phyloP scores from a whole-genome alignment of 2,113 vertebrate species.

The Pardalotus punctatus region DNA sequence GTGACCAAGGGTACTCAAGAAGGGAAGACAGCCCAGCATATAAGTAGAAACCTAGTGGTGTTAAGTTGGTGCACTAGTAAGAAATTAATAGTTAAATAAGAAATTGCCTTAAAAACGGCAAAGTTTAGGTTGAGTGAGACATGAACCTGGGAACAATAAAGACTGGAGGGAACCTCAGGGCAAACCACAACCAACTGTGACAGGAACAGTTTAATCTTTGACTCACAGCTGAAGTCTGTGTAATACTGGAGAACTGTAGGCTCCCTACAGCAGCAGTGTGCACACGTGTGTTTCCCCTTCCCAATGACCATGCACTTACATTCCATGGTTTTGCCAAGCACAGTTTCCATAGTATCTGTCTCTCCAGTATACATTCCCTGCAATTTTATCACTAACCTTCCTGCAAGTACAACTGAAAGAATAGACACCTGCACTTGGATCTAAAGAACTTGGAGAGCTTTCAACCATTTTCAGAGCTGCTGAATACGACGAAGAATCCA shows the following conservation, averaged over 20 bases:
- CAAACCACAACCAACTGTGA: background rate
- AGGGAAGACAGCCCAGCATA: fast-evolving
- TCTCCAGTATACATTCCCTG: background rate
- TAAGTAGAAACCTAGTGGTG: background rate
- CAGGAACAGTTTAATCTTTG: background rate
- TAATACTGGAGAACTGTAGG: background rate
- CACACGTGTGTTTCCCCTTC: fast-evolving
- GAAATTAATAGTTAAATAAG: background rate
- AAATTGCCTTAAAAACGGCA: background rate
- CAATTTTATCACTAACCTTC: background rate
- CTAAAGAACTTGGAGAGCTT: background rate
- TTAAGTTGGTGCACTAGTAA: background rate
- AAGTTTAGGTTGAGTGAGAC: background rate
- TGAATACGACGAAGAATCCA: background rate
- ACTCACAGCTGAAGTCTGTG: background rate
- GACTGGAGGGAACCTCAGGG: background rate
- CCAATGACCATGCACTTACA: fast-evolving
- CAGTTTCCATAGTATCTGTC: background rate
- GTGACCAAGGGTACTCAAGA: background rate
- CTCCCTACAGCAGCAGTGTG: background rate
- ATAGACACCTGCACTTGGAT: background rate
- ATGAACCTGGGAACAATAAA: background rate
- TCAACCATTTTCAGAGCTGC: background rate
- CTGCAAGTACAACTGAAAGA: background rate
- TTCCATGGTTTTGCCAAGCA: background rate